Conservation (phyloP, 2,888 invertebrate species). For the Kryphioiulus occultus region DNA sequence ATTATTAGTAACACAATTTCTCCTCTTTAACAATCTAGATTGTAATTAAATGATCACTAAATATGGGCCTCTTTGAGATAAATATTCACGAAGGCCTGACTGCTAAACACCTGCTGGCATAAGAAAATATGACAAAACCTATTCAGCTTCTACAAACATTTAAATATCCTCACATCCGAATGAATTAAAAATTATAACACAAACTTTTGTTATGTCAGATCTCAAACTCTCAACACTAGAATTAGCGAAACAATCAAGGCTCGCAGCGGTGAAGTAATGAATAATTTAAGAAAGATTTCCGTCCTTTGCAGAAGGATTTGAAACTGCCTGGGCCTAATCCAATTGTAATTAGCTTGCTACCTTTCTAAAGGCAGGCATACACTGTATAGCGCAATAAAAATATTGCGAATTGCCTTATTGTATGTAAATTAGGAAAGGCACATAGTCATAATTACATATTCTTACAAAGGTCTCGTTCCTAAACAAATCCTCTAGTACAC, state of each 20-base stretch:
- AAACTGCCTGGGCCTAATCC: neutral
- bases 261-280: too few species aligned
- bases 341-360: neutral
- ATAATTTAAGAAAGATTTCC: too few species aligned
- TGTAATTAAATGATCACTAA: neutral
- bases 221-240: neutral
- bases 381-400: neutral
- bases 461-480: neutral
- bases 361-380: neutral
- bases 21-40: neutral
- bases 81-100: neutral
- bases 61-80: neutral
- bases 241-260: too few species aligned
- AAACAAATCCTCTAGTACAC: neutral
- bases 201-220: neutral
- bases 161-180: neutral
- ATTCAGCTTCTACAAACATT: neutral
- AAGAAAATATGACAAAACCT: neutral
- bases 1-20: neutral
- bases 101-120: neutral
- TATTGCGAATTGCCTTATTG: neutral
- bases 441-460: neutral
- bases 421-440: neutral
- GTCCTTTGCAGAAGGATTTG: too few species aligned
- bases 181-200: neutral